Percentiles rank a stretch among this genome's conserved stretches.
Evolutionary conservation across 2,888 invertebrate species (phyloP).

Genomic region (Disparrhopalites patrizii): DNA sequence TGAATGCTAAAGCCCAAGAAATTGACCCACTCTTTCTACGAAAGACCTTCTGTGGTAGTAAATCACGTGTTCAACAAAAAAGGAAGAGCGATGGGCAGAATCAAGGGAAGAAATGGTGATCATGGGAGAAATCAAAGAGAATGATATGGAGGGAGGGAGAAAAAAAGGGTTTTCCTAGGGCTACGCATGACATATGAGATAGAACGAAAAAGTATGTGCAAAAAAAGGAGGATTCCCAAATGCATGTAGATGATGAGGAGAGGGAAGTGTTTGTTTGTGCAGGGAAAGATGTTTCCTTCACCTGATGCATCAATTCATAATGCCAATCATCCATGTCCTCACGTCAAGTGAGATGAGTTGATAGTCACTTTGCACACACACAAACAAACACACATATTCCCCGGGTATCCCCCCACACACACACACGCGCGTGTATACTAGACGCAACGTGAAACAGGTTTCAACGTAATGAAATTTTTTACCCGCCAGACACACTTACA

Average conservation of each 20-base stretch:
- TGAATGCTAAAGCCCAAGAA: too few relatives aligned
- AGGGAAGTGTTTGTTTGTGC: constrained; percentile 20
- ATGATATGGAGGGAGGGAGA: not conserved
- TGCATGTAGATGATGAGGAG: not conserved
- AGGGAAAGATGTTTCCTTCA: constrained; percentile 32
- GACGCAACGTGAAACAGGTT: constrained; percentile 33
- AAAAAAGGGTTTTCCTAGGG: too few relatives aligned
- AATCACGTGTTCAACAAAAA: too few relatives aligned
- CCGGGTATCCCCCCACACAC: too few relatives aligned
- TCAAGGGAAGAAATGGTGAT: constrained; percentile 16
- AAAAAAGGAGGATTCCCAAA: constrained; percentile 1
- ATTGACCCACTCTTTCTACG: too few relatives aligned
- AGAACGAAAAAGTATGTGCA: not conserved
- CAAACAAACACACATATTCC: not conserved
- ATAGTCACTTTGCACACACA: constrained; percentile 27
- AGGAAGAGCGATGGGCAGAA: too few relatives aligned
- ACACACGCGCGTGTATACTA: too few relatives aligned
- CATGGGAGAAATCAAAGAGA: constrained; percentile 1
- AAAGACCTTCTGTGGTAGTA: too few relatives aligned
- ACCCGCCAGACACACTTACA: too few relatives aligned
- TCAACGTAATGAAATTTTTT: constrained; percentile 22
- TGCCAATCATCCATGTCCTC: constrained; percentile 33
- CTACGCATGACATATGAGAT: constrained; percentile 8
- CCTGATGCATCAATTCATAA: constrained; percentile 38
- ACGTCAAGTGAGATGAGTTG: constrained; percentile 28